Conservation (phyloP, 1,140 invertebrate species). For the Anastrepha ludens region DNA sequence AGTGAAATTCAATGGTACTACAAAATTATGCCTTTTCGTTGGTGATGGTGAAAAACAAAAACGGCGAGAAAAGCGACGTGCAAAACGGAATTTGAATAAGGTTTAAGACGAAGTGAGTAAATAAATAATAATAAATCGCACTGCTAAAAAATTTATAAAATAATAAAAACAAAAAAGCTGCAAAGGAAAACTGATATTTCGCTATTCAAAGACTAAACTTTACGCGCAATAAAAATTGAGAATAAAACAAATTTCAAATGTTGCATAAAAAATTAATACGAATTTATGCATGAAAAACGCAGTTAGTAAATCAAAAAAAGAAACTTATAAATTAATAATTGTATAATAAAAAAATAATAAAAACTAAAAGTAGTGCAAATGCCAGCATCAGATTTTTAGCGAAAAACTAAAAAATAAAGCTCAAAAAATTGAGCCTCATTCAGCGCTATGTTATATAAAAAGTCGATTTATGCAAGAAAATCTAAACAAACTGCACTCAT, state of each 20-base stretch:
- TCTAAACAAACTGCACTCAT: no score
- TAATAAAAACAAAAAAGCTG: not conserved
- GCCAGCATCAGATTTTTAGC: no score
- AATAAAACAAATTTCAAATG: not conserved
- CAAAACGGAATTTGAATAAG: not conserved
- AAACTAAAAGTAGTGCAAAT: not conserved
- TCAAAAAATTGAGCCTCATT: no score
- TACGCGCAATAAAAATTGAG: not conserved
- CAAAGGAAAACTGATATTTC: not conserved
- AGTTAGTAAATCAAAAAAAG: not conserved
- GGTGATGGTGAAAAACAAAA: not conserved
- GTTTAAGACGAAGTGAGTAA: not conserved
- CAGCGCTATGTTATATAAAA: no score
- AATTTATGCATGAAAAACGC: no score
- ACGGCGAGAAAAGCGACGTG: not conserved
- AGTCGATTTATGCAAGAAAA: no score
- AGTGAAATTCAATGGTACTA: slow-evolving; percentile 36
- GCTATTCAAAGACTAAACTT: not conserved
- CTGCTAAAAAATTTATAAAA: not conserved
- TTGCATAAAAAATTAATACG: not conserved
- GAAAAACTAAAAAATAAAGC: no score
- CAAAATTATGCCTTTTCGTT: not conserved
- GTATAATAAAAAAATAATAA: not conserved
- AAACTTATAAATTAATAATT: not conserved
- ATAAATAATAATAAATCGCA: not conserved